Conservation (phyloP, 1,140 invertebrate species). For the Eurosta solidaginis region DNA sequence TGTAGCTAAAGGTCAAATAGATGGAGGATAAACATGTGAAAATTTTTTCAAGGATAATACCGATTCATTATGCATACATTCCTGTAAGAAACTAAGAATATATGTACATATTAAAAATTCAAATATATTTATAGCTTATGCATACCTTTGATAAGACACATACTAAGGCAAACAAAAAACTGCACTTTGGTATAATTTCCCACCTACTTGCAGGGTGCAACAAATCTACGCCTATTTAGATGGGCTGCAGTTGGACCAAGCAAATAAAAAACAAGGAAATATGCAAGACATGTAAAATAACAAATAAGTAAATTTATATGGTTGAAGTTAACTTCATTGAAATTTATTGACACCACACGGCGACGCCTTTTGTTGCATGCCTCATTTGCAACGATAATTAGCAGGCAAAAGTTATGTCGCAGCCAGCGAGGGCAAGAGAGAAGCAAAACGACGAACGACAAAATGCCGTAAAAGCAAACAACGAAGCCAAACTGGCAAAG, state of each 20-base stretch:
- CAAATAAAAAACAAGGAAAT: background rate
- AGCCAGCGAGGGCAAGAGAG: background rate
- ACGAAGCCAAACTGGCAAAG: no score
- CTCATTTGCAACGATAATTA: slow-evolving; percentile 26
- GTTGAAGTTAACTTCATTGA: background rate
- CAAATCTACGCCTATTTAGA: background rate
- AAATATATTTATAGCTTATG: background rate
- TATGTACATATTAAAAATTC: background rate
- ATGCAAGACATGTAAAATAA: background rate
- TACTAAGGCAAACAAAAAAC: background rate
- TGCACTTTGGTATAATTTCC: background rate
- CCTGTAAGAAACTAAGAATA: background rate
- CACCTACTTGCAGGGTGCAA: background rate
- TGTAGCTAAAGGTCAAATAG: no score
- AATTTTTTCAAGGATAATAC: no score
- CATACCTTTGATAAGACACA: background rate
- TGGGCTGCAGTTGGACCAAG: background rate
- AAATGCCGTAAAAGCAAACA: background rate
- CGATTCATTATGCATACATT: no score
- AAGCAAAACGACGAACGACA: background rate
- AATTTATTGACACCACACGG: slow-evolving; percentile 25
- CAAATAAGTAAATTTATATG: background rate
- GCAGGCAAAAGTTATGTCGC: background rate
- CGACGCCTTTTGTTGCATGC: slow-evolving; percentile 27
- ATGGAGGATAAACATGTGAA: no score